Conservation (phyloP, 2,113 vertebrate species). For the Andinoacara biseriatus region DNA sequence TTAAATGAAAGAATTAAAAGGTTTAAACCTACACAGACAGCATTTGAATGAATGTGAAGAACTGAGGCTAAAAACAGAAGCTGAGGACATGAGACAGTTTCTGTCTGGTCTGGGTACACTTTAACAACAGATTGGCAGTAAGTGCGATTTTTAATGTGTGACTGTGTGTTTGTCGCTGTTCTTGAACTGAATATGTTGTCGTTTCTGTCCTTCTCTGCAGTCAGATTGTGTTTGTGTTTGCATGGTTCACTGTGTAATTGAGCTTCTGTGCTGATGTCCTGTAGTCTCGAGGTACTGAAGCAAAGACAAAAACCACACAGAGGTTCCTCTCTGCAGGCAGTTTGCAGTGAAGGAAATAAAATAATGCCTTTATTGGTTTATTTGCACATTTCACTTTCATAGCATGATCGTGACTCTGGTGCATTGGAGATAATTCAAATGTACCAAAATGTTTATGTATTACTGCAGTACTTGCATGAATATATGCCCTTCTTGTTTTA, state of each 20-base stretch:
- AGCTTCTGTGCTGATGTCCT: neutral
- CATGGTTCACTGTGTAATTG: constrained; percentile 3
- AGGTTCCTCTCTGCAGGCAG: neutral
- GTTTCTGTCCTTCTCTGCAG: neutral
- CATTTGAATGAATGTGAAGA: constrained; percentile 1
- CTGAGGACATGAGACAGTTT: constrained; percentile 26
- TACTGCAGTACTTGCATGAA: neutral
- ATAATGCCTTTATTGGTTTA: neutral
- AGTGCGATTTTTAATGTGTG: constrained; percentile 70
- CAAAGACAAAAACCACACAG: neutral
- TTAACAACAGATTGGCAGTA: constrained; percentile 75
- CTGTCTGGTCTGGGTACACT: constrained; percentile 67
- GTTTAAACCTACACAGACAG: constrained; percentile 41
- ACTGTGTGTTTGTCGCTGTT: constrained; percentile 40
- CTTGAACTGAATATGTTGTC: neutral
- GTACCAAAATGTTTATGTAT: neutral
- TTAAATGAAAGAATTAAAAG: no score
- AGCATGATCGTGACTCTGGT: neutral
- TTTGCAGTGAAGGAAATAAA: neutral
- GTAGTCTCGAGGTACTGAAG: neutral
- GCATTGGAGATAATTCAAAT: neutral
- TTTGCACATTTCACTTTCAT: neutral
- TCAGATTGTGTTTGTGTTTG: constrained; percentile 4
- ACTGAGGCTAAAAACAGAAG: constrained; percentile 33
- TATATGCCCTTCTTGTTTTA: neutral